Evolutionary conservation across 2,113 vertebrate species (phyloP), one percentile per base, ranked within the genome.

Genomic region (Scolopax mira): DNA sequence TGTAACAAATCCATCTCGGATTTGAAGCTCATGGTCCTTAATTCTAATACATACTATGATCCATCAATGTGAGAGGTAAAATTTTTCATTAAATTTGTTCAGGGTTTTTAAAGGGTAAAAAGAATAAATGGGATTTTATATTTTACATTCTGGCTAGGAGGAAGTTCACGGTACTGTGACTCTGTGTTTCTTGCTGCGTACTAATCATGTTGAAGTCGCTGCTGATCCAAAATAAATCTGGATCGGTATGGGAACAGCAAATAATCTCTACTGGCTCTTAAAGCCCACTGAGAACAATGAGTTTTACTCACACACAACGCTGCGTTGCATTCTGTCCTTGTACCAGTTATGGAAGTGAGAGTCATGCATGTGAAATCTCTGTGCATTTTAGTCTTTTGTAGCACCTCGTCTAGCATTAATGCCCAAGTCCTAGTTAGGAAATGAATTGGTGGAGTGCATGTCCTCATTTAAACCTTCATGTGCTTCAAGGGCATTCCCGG

Each of bases 221-320:
- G 74, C 90, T 96, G 90, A 97, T 97, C 88, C 90, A 93, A 91
- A 96, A 95, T 88, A 94, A 97, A 96, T 93, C 95, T 94, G 82
- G 61, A 84, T 78, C 37, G 74, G 95, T 95, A 96, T 97, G 92
- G 92, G 79, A 96, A 78, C 92, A 97, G 94, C 75, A 85, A 91
- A 75, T 96, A 97, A 90, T 96, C 96, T 80, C 33, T 93, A 81
- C 72, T 77, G 60, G 66, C 96, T 94, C 79, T 96, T 88, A 96
- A 97, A 92, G 48, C 65, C 75, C 70, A 10, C 64, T 39, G 67
- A 91, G 95, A 98, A 97, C 92, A 96, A 39, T 71, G 84, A 78
- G 58, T 90, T 94, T 90, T 90, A 93, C 75, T 97, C 72, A 93
- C 85, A 18, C 28, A 82, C 39, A 69, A 6, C 31, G 18, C 61